Base-by-base conservation (phyloP, 2,888 invertebrate genomes). In the Autographa gamma region DNA sequence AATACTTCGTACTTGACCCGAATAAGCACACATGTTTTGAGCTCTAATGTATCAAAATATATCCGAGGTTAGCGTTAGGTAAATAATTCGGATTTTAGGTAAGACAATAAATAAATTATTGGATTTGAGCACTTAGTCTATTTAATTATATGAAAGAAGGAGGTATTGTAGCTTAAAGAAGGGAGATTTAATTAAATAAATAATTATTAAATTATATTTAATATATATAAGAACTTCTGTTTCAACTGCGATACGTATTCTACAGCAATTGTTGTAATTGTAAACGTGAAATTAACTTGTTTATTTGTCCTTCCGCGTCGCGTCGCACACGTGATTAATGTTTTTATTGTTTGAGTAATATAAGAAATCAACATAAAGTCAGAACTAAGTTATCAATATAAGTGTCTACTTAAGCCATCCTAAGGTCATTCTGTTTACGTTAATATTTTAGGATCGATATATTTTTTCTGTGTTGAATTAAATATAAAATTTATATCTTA, bases 11-110 rank as follows among this genome's bases (percentile, higher is more conserved):
- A 25, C 54, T 56, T 56, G 54, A 56, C 54, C 54, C 54, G 54
- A 56, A 56, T 56, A 56, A 25, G 25, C 54, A 56, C 54, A 56
- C 19, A 56, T 56, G 54, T 56, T 25, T 56, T 56, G 25, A 56
- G 54, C 6, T 19, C 19, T 13, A 56, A 56, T 56, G 25, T 56
- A 56, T 56, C 54, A 56, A 25, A 56, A 56, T 25, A 56, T 56
- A 56, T 13, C 54, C 54, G 25, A 56, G 54, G 54, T 56, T 13
- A 56, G 25, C 8, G 13, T 56, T 56, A 56, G 54, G 54, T 25
- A 56, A 56, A 56, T 56, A 56, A 48, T n/a, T 48, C 14, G 48
- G 48, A 48, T n/a, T 48, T 48, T n/a, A 48, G 7, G 6, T n/a
- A 48, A 48, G 7, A 4, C 43, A 14, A 16, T 11, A 38, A 48